phyloP scores from a whole-genome alignment of 2,113 vertebrate species.

The Peromyscus californicus region DNA sequence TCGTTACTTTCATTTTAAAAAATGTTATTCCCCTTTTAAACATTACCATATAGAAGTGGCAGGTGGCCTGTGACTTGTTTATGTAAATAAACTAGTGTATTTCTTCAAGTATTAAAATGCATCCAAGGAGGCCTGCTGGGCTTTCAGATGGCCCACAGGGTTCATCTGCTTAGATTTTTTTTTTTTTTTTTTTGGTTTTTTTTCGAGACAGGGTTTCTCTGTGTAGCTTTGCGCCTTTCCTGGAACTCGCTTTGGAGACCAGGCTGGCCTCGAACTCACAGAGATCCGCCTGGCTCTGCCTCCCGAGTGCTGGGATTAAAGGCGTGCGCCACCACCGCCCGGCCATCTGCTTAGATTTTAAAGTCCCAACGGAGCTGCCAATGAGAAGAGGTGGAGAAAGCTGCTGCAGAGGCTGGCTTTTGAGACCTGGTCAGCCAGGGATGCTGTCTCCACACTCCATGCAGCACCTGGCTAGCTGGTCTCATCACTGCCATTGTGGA shows the following conservation, averaged over 20 bases:
- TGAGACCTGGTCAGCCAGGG: neutral
- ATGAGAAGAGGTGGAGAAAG: neutral
- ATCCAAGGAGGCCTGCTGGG: neutral
- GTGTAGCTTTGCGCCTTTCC: no score
- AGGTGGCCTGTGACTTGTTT: neutral
- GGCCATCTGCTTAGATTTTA: neutral
- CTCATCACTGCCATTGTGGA: neutral
- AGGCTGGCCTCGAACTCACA: no score
- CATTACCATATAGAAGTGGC: slow-evolving; percentile 8
- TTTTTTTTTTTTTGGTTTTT: no score
- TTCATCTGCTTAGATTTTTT: neutral
- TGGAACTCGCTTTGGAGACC: no score
- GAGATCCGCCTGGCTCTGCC: no score
- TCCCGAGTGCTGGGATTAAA: no score
- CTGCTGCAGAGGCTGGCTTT: neutral
- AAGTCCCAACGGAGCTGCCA: neutral
- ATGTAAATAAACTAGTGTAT: neutral
- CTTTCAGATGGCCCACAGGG: neutral
- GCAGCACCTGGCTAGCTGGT: neutral
- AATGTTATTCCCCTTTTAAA: slow-evolving; percentile 10
- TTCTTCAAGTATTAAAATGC: slow-evolving; percentile 40
- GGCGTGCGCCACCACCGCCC: no score
- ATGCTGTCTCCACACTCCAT: neutral
- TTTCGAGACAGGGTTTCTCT: no score
- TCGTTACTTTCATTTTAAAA: slow-evolving; percentile 20